Evolutionary conservation across 2,888 invertebrate species (phyloP), one percentile per base, ranked within the genome.

Genomic region (Nemotelus nigrinus): DNA sequence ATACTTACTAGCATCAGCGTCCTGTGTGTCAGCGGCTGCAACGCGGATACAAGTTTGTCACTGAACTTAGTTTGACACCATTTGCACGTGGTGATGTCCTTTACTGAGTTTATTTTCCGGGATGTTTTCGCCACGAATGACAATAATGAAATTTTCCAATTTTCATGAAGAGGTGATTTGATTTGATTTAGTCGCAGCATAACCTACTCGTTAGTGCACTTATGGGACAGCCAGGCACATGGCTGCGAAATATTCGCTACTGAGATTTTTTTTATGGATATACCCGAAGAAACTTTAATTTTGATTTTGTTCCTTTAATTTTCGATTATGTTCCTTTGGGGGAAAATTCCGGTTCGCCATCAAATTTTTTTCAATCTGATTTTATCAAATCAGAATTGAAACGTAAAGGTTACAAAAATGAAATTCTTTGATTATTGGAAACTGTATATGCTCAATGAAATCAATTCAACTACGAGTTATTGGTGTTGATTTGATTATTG

Each of bases 111-210:
- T 74, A 74, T 74, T 60, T 63, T 63, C 74, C 63, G 39, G 41
- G 74, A 60, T 74, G 74, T 47, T 74, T 60, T 74, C 41, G 48
- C 50, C 74, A 60, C 48, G 74, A 63, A 63, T 63, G 74, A 74
- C 74, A 6, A 50, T 74, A 74, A 74, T 74, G 74, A 60, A 74
- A 74, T 74, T 74, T 74, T 74, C 63, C 60, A 74, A 74, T 74
- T 74, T 74, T 74, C 74, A 74, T 74, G 74, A 74, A 74, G 63
- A 58, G 74, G 60, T 74, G 60, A 74, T 74, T 74, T 44, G 74
- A 74, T 74, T 74, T 74, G 74, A 74, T 74, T 74, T 74, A 74
- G 47, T 74, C 63, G 74, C 74, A 60, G 48, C 2, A 43, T n/a
- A 7, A 43, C 39, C 25, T n/a, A 7, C 48, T 47, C 74, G 41